Evolutionary conservation across 2,888 invertebrate genomes (phyloP).

Genomic region (Malacosoma neustria): DNA sequence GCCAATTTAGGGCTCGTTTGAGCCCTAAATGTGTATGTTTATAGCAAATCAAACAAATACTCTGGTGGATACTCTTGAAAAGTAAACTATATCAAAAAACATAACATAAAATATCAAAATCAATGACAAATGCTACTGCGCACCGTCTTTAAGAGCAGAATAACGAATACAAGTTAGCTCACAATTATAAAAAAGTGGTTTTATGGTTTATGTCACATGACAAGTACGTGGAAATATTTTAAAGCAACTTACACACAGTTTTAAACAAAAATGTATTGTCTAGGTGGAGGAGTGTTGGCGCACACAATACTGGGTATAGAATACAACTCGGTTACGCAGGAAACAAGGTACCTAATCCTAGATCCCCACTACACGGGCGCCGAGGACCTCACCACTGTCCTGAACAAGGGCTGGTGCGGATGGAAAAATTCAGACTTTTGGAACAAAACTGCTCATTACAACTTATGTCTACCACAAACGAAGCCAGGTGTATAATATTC

Average conservation of each 20-base stretch:
- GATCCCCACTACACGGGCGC: slow-evolving; percentile 98
- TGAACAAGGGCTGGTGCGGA: slow-evolving; percentile 95
- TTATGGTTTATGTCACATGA: slow-evolving; percentile 2
- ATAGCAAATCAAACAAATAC: too few relatives aligned
- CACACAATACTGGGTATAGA: slow-evolving; percentile 98
- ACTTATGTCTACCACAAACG: slow-evolving; percentile 92
- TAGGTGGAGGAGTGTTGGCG: slow-evolving; percentile 96
- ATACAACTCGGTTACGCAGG: slow-evolving; percentile 85
- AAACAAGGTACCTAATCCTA: slow-evolving; percentile 93
- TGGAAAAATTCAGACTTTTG: slow-evolving; percentile 98
- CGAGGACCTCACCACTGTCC: slow-evolving; percentile 84
- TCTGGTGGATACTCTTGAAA: too few relatives aligned
- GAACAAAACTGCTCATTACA: slow-evolving; percentile 96
- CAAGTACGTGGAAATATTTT: too few relatives aligned
- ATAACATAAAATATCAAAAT: too few relatives aligned
- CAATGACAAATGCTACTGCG: too few relatives aligned
- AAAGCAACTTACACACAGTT: too few relatives aligned
- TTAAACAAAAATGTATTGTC: too few relatives aligned
- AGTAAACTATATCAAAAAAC: too few relatives aligned
- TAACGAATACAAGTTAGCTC: too few relatives aligned
- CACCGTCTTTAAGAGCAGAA: too few relatives aligned
- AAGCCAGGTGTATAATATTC: slow-evolving; percentile 52
- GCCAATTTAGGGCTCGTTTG: too few relatives aligned
- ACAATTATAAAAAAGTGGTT: neutral
- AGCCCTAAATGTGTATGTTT: too few relatives aligned